phyloP scores from a whole-genome alignment of 2,113 vertebrate genomes.

The Setophaga petechia region DNA sequence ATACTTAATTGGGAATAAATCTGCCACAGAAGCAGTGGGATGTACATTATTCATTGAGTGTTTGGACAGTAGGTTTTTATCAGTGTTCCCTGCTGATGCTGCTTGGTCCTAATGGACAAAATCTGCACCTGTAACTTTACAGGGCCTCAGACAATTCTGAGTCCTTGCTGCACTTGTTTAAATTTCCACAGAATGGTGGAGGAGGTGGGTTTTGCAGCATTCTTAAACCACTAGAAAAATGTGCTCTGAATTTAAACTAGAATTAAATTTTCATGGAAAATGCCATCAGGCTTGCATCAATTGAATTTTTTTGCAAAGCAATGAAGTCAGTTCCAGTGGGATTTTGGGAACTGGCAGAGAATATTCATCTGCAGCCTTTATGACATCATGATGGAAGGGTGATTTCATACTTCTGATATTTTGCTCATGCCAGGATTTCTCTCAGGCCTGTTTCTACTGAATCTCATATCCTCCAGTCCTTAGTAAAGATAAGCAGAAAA shows the following conservation, averaged over 20 bases:
- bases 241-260: slow-evolving; percentile 6
- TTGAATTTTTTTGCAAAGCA: background rate
- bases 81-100: background rate
- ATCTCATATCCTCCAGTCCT: background rate
- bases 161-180: background rate
- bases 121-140: background rate
- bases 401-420: slow-evolving; percentile 26
- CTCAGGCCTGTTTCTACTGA: background rate
- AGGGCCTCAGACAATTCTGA: background rate
- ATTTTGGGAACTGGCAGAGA: background rate
- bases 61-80: background rate
- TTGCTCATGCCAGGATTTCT: background rate
- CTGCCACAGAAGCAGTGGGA: background rate
- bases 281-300: background rate
- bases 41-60: background rate
- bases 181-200: background rate
- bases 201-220: background rate
- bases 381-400: background rate
- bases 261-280: slow-evolving; percentile 10
- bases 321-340: background rate
- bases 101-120: background rate
- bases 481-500: slow-evolving; percentile 12
- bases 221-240: background rate
- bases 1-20: slow-evolving; percentile 35
- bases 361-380: background rate